Evolutionary conservation across 2,113 vertebrate genomes (phyloP).

Genomic region (Halichoerus grypus): DNA sequence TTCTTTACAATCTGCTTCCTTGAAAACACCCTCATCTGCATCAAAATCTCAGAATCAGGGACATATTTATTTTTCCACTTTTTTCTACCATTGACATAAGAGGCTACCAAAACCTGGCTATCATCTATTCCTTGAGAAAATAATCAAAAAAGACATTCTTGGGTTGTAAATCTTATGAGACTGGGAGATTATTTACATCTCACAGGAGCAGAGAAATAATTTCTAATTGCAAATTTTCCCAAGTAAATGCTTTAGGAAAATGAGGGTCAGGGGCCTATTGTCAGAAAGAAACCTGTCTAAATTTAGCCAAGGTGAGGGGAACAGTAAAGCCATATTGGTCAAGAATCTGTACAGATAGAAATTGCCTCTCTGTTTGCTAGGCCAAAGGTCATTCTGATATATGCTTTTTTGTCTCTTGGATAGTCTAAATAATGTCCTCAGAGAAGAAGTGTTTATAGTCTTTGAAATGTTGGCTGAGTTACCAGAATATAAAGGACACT

Average conservation of each 20-base stretch:
- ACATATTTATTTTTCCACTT: background rate
- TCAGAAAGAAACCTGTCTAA: background rate
- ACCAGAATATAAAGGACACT: background rate
- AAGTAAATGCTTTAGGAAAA: slow-evolving; percentile 3
- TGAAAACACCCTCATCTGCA: background rate
- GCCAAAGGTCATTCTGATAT: background rate
- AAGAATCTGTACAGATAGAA: background rate
- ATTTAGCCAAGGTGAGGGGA: background rate
- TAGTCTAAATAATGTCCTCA: background rate
- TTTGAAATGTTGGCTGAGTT: background rate
- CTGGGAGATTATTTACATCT: background rate
- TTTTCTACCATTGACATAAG: background rate
- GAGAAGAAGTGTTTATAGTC: background rate
- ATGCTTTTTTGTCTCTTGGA: background rate
- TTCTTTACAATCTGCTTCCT: background rate
- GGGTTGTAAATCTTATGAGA: background rate
- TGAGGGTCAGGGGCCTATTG: background rate
- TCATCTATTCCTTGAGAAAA: background rate
- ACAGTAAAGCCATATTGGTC: background rate
- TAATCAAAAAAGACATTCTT: background rate
- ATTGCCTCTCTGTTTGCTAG: background rate
- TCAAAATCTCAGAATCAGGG: background rate
- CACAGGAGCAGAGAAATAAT: background rate
- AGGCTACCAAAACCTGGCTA: background rate
- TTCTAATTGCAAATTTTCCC: background rate